Evolutionary conservation across 2,888 invertebrate species (phyloP), one percentile per base, ranked within the genome.

Genomic region (Mythimna albipuncta): DNA sequence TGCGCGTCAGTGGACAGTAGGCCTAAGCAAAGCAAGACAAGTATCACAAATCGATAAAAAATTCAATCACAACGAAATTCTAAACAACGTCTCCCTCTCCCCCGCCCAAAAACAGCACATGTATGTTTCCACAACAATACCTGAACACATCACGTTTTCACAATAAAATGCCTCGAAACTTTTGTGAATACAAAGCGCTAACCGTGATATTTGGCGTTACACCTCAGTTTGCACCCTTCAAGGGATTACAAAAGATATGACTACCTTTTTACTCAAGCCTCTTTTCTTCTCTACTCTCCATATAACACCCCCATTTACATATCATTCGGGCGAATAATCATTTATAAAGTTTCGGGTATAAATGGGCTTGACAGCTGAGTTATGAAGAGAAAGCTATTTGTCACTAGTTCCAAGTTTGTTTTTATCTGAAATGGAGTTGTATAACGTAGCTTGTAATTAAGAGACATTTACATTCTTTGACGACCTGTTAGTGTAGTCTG

Each of bases 141-240:
- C 57, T 64, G 69, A 66, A 75, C 73, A 50, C 59, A 75, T 64
- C 85, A 85, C 86, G 85, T 85, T 44, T 57, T 41, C 64, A 79
- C 79, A 87, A 87, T 85, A 85, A 85, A 85, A 87, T 85, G 68
- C 59, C 77, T 71, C 54, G 71, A 82, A 79, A 87, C 72, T 77
- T 87, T 75, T 73, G 71, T 70, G 80, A 85, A 85, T 79, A 87
- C 77, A 78, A 83, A 85, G 67, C 74, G 78, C 65, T 85, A 66
- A 75, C 74, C 63, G 78, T 68, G 72, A 77, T 83, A 85, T 85
- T 82, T 77, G 82, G 70, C 75, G 72, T 74, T 80, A 68, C 77
- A 85, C 82, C 75, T 78, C 67, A 61, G 74, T 85, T 77, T 64
- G 57, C 75, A 74, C 76, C 81, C 84, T 75, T 77, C 64, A 75